Conservation (phyloP, 1,140 invertebrate species). For the Solenopsis fugax region DNA sequence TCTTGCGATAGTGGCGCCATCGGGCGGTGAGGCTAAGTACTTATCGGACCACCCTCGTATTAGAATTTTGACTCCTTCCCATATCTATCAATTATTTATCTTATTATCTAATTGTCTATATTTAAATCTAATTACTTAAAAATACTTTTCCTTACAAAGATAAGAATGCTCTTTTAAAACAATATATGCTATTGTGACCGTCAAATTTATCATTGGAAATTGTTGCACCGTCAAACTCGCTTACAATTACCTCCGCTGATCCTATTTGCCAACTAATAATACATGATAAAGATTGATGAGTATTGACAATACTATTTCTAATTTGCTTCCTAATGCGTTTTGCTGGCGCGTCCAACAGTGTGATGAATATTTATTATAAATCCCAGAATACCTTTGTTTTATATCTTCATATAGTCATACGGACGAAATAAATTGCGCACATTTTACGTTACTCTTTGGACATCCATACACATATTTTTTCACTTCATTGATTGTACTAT, state of each 20-base stretch:
- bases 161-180: too few species aligned
- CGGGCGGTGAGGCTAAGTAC: too few species aligned
- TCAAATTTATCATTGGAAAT: conserved; percentile 16
- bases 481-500: background rate
- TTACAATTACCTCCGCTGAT: conserved; percentile 17
- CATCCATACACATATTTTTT: background rate
- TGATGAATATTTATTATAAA: background rate
- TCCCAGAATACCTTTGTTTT: background rate
- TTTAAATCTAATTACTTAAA: too few species aligned
- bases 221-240: background rate
- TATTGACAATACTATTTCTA: conserved; percentile 32
- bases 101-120: too few species aligned
- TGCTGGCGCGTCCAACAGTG: background rate
- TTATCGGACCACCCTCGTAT: too few species aligned
- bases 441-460: background rate
- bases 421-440: background rate
- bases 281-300: conserved; percentile 6
- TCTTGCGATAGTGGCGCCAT: too few species aligned
- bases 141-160: too few species aligned
- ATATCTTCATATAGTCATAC: background rate
- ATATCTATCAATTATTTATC: too few species aligned
- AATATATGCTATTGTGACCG: too few species aligned
- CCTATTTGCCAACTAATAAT: background rate
- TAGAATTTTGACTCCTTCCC: too few species aligned
- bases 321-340: conserved; percentile 7